Base-by-base conservation (phyloP, 1,140 invertebrate species). In the Hestina assimilis region DNA sequence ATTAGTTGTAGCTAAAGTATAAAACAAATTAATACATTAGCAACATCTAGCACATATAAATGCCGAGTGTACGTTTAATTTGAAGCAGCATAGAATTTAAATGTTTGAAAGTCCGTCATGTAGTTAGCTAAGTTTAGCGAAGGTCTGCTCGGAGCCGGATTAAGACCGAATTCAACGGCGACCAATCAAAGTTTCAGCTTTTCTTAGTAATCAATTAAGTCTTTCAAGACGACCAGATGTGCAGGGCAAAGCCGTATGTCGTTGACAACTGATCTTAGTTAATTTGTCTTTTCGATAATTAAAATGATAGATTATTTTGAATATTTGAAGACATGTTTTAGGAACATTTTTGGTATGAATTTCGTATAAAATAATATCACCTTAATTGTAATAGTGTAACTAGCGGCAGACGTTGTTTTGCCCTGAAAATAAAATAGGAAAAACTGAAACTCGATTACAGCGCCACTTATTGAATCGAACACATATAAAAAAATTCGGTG, bases 121-220 rank as follows among this genome's bases (percentile, higher is more conserved):
- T 51, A 46, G 48, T 38, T 47, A 20, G 31, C 31, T 17, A 52
- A 55, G 38, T 63, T 57, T 7, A 43, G 51, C 46, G 17, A 59
- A 48, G 61, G 56, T 63, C 56, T 57, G 47, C 29, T 31, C 41
- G 21, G 45, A 54, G 42, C 24, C 47, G 59, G 58, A 69, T 69
- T 72, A 69, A 69, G 59, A 35, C 50, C 52, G 55, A 64, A 72
- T 64, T 66, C 58, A 57, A 60, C 59, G 50, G 71, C 70, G 71
- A 76, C 63, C 75, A 79, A 76, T 78, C 75, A 74, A 78, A 80
- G 72, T 78, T 80, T 70, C 58, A 62, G 65, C 72, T 69, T 74
- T 70, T 72, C 69, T 69, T 62, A 63, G 66, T 72, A 80, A 80
- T 80, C 71, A 76, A 78, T 78, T 74, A 70, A 59, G 66, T 66